phyloP scores from a whole-genome alignment of 2,113 vertebrate species.

The Pogonocichla stellata region DNA sequence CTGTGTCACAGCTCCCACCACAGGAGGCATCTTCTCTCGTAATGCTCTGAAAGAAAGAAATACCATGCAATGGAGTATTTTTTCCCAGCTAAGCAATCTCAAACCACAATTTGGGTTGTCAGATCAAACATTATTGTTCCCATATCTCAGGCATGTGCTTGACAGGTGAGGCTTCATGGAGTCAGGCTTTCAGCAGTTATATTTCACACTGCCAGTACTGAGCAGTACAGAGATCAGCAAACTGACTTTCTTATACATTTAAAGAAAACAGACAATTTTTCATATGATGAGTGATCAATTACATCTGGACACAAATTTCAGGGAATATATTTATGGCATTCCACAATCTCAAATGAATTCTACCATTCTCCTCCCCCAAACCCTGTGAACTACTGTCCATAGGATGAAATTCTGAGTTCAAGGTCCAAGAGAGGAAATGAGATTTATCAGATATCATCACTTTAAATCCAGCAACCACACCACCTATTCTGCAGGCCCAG shows the following conservation, averaged over 20 bases:
- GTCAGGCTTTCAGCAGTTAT: not conserved
- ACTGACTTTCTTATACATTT: not conserved
- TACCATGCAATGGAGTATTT: not conserved
- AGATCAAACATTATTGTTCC: not conserved
- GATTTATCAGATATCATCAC: not conserved
- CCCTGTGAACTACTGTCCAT: not conserved
- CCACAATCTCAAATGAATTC: not conserved
- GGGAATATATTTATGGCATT: not conserved
- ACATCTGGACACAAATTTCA: not conserved
- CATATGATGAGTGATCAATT: not conserved
- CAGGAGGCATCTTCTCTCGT: conserved; percentile 81
- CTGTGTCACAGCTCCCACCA: conserved; percentile 88
- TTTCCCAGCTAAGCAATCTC: not conserved
- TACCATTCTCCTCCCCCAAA: not conserved
- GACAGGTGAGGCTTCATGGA: not conserved
- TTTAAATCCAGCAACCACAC: not conserved
- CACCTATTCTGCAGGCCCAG: not conserved
- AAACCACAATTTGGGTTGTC: not conserved
- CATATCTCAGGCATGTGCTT: not conserved
- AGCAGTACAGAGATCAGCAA: not conserved
- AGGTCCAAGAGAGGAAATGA: not conserved
- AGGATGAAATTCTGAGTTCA: not conserved
- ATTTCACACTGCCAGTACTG: not conserved
- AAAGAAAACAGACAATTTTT: not conserved
- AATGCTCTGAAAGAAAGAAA: conserved; percentile 75